Percentiles rank a stretch among this genome's conserved stretches.
Conservation (phyloP, 2,113 vertebrate genomes). For the Tragulus kanchil region DNA sequence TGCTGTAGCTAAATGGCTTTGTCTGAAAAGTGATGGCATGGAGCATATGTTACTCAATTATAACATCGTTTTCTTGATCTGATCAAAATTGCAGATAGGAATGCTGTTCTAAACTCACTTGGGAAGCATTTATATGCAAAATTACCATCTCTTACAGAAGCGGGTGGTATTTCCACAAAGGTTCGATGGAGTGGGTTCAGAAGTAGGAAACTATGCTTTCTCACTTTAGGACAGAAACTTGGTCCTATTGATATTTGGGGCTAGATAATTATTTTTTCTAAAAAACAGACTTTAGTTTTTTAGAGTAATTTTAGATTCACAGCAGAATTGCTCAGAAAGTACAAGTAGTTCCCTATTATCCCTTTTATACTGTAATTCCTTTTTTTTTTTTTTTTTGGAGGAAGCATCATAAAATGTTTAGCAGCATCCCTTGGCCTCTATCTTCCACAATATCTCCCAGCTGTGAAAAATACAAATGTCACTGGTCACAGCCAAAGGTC, state of each 20-base stretch:
- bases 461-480: not conserved
- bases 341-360: not conserved
- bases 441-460: not conserved
- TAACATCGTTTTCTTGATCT: slow-evolving; percentile 45
- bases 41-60: slow-evolving; percentile 58
- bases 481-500: not conserved
- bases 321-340: not conserved
- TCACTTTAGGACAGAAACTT: not conserved
- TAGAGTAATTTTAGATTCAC: not conserved
- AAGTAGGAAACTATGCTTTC: not conserved
- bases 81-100: not conserved
- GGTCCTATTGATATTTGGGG: not conserved
- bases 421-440: not conserved
- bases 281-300: not conserved
- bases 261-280: not conserved
- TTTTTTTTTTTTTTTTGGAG: not conserved
- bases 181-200: not conserved
- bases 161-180: not conserved
- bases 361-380: not conserved
- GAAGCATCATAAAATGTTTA: not conserved
- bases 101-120: slow-evolving; percentile 42
- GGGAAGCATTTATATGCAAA: not conserved
- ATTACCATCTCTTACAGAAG: not conserved
- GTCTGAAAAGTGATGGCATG: slow-evolving; percentile 2
- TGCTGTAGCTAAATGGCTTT: slow-evolving; percentile 37